phyloP scores from a whole-genome alignment of 2,113 vertebrate genomes.

The Chrysochloris asiatica region DNA sequence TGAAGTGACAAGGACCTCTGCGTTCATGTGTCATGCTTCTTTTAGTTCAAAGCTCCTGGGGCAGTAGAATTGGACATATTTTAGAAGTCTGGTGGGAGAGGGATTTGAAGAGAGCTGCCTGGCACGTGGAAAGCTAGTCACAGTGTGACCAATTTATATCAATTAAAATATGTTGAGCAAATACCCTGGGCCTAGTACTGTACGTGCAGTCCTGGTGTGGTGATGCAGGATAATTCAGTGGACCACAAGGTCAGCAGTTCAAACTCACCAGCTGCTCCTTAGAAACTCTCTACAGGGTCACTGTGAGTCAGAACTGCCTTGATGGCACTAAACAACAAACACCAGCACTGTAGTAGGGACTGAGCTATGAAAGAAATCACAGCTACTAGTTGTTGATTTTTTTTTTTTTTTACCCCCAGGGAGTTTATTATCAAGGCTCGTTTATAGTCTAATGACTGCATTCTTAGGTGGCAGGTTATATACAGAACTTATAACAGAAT shows the following conservation, averaged over 20 bases:
- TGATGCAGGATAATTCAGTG: too few relatives aligned
- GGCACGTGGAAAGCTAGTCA: not conserved
- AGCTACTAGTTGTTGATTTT: too few relatives aligned
- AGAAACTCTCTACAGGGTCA: too few relatives aligned
- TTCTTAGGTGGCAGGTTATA: conserved; percentile 19
- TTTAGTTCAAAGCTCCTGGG: conserved; percentile 53
- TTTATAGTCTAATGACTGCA: conserved; percentile 16
- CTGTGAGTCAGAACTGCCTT: too few relatives aligned
- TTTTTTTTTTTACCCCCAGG: conserved; percentile 23
- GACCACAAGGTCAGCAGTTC: too few relatives aligned
- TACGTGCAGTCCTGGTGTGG: too few relatives aligned
- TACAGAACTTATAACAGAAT: conserved; percentile 15
- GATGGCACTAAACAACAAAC: too few relatives aligned
- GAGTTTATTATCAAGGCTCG: conserved; percentile 51
- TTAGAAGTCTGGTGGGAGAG: not conserved
- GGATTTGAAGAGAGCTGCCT: not conserved
- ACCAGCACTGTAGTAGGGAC: too few relatives aligned
- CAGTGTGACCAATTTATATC: not conserved
- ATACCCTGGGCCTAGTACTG: not conserved
- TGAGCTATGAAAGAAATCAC: not conserved
- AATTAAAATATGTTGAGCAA: conserved; percentile 14
- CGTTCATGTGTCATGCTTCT: conserved; percentile 42
- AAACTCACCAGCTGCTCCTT: too few relatives aligned
- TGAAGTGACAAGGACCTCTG: conserved; percentile 50
- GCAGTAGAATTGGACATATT: conserved; percentile 55